phyloP scores from a whole-genome alignment of 2,113 vertebrate species.

The Canis aureus region DNA sequence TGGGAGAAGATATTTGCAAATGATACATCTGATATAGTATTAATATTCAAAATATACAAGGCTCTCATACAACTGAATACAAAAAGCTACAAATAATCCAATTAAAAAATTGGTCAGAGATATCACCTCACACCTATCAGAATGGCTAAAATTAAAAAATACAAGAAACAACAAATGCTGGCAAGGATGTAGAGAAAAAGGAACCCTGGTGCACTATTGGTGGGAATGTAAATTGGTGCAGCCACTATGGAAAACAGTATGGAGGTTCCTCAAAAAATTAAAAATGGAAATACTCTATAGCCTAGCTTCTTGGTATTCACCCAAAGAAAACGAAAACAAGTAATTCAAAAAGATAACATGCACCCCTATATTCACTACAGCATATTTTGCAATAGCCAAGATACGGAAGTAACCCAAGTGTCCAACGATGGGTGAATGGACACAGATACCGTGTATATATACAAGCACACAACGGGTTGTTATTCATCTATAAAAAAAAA shows the following conservation, averaged over 20 bases:
- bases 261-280: background rate
- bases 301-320: background rate
- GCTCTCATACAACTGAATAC: background rate
- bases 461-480: background rate
- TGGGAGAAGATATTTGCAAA: background rate
- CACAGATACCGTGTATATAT: background rate
- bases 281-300: background rate
- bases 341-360: background rate
- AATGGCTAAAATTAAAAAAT: background rate
- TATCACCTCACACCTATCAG: background rate
- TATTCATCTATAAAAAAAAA: background rate
- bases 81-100: background rate
- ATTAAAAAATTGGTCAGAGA: background rate
- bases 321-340: background rate
- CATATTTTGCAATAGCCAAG: background rate
- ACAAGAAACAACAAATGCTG: background rate
- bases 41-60: background rate
- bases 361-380: background rate
- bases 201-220: background rate
- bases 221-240: background rate
- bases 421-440: background rate
- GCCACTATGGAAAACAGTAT: background rate
- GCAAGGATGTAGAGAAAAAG: background rate
- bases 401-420: background rate
- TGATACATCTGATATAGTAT: background rate